A percentile compares a stretch with the other conserved stretches of the same genome.
These are phyloP conservation scores for Cyclophora albipunctata DNA, from an alignment of 2,888 invertebrate genomes.

Conservation along the genomic window DNA sequence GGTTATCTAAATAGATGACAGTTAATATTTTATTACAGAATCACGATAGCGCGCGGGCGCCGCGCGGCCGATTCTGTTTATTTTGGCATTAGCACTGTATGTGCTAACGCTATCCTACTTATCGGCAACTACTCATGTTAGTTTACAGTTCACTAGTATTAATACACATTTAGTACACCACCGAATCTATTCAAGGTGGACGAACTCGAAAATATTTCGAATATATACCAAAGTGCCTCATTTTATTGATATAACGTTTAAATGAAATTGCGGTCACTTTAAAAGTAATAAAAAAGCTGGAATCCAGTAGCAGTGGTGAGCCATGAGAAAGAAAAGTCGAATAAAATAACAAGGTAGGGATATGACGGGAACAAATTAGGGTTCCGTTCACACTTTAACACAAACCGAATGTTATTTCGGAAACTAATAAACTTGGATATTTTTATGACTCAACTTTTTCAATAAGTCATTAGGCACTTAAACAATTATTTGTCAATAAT, in stretches of 20 bases:
- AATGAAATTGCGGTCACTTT: conserved; percentile 58
- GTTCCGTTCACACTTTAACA: conserved; percentile 32
- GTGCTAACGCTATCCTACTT: conserved; percentile 65
- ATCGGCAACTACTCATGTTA: conserved; percentile 46
- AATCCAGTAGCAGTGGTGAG: conserved; percentile 66
- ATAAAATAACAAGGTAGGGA: conserved; percentile 44
- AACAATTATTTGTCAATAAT: too few species aligned
- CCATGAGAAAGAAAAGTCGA: conserved; percentile 68
- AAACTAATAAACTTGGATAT: too few species aligned
- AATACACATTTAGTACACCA: conserved; percentile 33
- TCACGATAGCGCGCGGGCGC: conserved; percentile 52
- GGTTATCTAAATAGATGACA: conserved; percentile 53
- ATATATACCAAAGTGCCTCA: conserved; percentile 31
- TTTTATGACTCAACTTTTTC: too few species aligned
- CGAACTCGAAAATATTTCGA: conserved; percentile 32
- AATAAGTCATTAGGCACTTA: too few species aligned
- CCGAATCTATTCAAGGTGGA: conserved; percentile 36
- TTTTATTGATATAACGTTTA: conserved; percentile 59
- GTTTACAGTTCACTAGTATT: conserved; percentile 51
- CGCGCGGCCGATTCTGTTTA: conserved; percentile 50
- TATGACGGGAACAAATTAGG: conserved; percentile 26
- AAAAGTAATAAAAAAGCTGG: conserved; percentile 54
- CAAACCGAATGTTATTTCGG: too few species aligned
- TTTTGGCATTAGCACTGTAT: conserved; percentile 44
- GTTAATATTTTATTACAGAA: conserved; percentile 69